Evolutionary conservation across 2,113 vertebrate species (phyloP).

Genomic region (Pterocles orientalis): DNA sequence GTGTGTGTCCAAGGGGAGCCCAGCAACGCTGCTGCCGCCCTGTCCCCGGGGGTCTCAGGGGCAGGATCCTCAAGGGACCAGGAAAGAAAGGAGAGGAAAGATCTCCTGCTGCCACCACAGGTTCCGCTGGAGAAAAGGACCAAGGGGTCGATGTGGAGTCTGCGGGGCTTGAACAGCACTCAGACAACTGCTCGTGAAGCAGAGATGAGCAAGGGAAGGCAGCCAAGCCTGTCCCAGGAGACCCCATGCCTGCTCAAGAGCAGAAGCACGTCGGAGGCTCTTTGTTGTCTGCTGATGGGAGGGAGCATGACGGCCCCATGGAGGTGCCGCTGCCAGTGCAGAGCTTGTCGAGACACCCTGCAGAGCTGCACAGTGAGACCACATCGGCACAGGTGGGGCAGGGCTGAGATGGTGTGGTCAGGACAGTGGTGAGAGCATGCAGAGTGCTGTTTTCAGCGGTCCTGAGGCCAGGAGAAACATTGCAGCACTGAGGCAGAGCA

Average conservation of each 20-base stretch:
- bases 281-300: neutral
- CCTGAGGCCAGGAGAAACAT: neutral
- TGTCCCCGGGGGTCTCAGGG: fast-evolving
- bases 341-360: fast-evolving
- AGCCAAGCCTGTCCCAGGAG: neutral
- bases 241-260: neutral
- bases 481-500: neutral
- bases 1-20: fast-evolving
- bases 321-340: neutral
- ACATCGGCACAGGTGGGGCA: neutral
- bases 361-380: neutral
- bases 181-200: neutral
- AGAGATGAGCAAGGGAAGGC: neutral
- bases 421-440: neutral
- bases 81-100: neutral
- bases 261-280: neutral
- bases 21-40: neutral
- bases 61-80: neutral
- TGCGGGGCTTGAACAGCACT: fast-evolving
- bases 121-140: neutral
- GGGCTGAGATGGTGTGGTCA: neutral
- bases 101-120: neutral
- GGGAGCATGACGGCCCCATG: fast-evolving
- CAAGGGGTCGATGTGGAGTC: neutral
- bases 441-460: fast-evolving